Evolutionary conservation across 2,113 vertebrate genomes (phyloP).

Genomic region (Myrmecobius fasciatus): DNA sequence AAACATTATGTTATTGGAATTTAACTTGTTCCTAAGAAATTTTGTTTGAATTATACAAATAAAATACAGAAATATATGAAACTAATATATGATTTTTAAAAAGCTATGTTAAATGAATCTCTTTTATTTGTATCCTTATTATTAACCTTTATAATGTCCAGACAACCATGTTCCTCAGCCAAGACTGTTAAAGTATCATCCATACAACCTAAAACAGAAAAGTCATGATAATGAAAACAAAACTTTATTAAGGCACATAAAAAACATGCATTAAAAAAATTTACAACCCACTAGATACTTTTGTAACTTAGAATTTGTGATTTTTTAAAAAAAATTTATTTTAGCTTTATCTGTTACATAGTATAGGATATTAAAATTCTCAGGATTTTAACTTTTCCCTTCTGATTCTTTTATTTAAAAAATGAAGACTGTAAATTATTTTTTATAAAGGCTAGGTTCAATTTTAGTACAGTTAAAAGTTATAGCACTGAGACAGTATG

Average conservation of each 20-base stretch:
- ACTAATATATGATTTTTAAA: not conserved
- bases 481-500: not conserved
- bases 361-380: not conserved
- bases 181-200: constrained; percentile 95
- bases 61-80: not conserved
- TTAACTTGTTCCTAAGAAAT: not conserved
- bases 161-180: constrained; percentile 96
- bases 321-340: not conserved
- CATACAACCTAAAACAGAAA: constrained; percentile 89
- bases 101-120: not conserved
- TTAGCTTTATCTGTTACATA: not conserved
- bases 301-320: not conserved
- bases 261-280: not conserved
- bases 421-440: not conserved
- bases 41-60: not conserved
- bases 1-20: not conserved
- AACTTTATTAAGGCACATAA: not conserved
- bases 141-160: constrained; percentile 93
- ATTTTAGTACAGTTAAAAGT: not conserved
- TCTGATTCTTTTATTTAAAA: not conserved
- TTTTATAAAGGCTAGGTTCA: not conserved
- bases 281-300: not conserved
- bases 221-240: constrained; percentile 25
- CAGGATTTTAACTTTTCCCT: not conserved
- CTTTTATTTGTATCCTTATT: constrained; percentile 40